Evolutionary conservation across 2,888 invertebrate genomes (phyloP), one percentile per base, ranked within the genome.

Genomic region (Phytoseiulus persimilis): DNA sequence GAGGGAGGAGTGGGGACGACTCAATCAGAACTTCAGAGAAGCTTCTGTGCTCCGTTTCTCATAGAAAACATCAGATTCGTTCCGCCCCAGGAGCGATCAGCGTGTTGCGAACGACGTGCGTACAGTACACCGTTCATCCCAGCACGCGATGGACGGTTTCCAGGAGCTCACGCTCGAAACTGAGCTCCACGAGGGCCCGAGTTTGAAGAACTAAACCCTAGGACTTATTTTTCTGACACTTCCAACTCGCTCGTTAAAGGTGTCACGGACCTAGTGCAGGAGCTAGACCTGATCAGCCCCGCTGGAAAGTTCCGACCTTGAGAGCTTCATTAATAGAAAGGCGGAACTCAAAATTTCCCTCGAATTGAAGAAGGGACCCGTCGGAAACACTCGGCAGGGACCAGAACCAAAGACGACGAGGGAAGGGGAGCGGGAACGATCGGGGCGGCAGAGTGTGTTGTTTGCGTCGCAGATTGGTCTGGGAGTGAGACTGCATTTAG

Each of bases 401-500:
- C 65, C 14, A 65, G 65, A 65, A 65, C 18, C 5, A 23, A 23
- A 3, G 65, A 11, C 14, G 28, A 23, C 11, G 18, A 65, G 65
- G 18, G 39, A 39, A 39, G 28, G 11, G 9, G 28, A 18, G 1
- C 65, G 23, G 65, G 9, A 23, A 2, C 65, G 46, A 46, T 6
- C 9, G 28, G 9, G 65, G 65, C 65, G 2, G 65, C 65, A 18
- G 65, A 6, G 65, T 23, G 65, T 65, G 65, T 65, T 65, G 65
- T 65, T 65, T 65, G 65, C 28, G 65, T 23, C 65, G 65, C 65
- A 65, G 65, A 65, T 65, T 65, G 65, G 65, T 65, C 65, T 65
- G 65, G 65, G 65, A 65, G 65, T 65, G 65, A 87, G 87, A 32
- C 39, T 87, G 87, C 87, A 87, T 87, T 87, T 87, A 87, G 87